Conservation (phyloP, 2,113 vertebrate genomes). For the Anarrhichthys ocellatus region DNA sequence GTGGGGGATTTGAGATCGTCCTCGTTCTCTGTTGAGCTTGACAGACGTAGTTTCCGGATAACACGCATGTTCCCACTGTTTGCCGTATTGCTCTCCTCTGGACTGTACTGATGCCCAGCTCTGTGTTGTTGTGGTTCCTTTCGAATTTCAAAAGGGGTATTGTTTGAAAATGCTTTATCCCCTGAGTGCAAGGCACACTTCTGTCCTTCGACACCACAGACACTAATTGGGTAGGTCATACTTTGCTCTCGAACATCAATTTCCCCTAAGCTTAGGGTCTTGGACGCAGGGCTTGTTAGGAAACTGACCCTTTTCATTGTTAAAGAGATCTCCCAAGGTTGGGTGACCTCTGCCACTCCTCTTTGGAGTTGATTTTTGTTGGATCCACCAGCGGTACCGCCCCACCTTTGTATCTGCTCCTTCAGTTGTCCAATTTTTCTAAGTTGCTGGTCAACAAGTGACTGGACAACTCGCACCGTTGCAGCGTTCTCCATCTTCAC, state of each 20-base stretch:
- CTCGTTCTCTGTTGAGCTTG: conserved; percentile 74
- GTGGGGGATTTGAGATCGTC: conserved; percentile 60
- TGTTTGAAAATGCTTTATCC: conserved; percentile 66
- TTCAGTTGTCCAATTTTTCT: conserved; percentile 76
- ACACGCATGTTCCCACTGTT: conserved; percentile 66
- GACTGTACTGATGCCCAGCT: conserved; percentile 37
- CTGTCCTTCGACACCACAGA: conserved; percentile 74
- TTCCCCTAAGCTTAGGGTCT: conserved; percentile 72
- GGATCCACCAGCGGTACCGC: conserved; percentile 65
- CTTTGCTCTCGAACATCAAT: conserved; percentile 73
- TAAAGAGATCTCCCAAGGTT: conserved; percentile 80
- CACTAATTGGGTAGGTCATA: conserved; percentile 77
- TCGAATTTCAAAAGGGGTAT: conserved; percentile 70
- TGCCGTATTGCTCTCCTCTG: conserved; percentile 56
- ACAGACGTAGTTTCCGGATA: conserved; percentile 77
- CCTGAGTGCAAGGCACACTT: conserved; percentile 80
- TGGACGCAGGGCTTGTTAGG: conserved; percentile 47
- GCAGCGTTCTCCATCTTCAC: conserved; percentile 81
- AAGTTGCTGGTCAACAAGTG: conserved; percentile 79
- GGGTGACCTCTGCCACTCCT: conserved; percentile 77
- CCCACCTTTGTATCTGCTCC: conserved; percentile 79
- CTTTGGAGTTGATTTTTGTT: conserved; percentile 80
- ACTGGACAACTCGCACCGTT: conserved; percentile 75
- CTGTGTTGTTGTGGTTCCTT: conserved; percentile 65
- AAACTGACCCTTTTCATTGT: conserved; percentile 80